A percentile compares a stretch with the other conserved stretches of the same genome.
phyloP scores from a whole-genome alignment of 2,797 vertebrate genomes.

The Cottoperca gobio region DNA sequence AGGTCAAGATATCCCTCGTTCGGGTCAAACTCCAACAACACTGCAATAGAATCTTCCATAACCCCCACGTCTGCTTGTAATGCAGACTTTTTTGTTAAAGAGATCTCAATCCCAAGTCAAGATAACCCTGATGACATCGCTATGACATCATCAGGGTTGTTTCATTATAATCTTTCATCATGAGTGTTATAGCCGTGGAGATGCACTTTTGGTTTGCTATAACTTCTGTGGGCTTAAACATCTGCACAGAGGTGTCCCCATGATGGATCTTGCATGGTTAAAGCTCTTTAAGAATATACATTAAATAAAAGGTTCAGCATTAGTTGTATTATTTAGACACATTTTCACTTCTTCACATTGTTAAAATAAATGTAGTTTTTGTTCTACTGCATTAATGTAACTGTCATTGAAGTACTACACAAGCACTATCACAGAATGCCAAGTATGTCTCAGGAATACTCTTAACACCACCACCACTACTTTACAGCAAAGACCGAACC shows the following conservation, averaged over 20 bases:
- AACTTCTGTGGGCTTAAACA: not conserved
- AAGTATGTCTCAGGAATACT: not conserved
- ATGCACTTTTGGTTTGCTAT: not conserved
- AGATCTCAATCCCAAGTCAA: not conserved
- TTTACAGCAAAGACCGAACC: constrained; percentile 2
- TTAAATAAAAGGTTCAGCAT: not conserved
- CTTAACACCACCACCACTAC: too few relatives aligned
- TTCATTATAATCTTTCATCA: not conserved
- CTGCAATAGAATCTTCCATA: too few relatives aligned
- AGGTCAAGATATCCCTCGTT: not conserved
- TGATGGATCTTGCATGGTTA: not conserved
- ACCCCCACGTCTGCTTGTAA: too few relatives aligned
- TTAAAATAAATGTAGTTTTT: not conserved
- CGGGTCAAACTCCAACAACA: not conserved
- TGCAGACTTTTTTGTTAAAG: not conserved
- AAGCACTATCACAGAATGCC: not conserved
- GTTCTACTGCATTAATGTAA: not conserved
- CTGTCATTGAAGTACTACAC: not conserved
- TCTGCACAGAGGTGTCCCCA: too few relatives aligned
- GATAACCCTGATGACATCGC: not conserved
- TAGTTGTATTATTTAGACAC: not conserved
- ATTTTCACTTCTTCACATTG: not conserved
- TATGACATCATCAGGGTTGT: not conserved
- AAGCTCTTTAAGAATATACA: not conserved
- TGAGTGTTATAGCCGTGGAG: too few relatives aligned